A percentile compares a stretch with the other conserved stretches of the same genome.
Conservation (phyloP, 2,797 vertebrate species). For the Myiothlypis coronata region DNA sequence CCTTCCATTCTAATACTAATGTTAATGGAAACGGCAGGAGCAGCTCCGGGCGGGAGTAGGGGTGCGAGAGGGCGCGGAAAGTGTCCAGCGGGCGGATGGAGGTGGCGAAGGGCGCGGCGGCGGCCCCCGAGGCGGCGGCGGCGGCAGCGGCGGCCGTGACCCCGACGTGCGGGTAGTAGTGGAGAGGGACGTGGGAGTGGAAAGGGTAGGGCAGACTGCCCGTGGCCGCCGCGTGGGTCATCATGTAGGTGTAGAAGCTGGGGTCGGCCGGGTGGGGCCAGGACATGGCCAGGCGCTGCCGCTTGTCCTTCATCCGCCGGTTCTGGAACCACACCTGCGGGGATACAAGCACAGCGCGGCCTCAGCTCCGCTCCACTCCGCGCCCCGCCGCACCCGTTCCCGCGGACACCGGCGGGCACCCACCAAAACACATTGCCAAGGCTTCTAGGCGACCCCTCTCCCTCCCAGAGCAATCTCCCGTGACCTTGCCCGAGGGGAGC, state of each 20-base stretch:
- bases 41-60: conserved; percentile 92
- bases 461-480: not conserved
- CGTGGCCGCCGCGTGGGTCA: conserved; percentile 96
- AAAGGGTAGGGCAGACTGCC: conserved; percentile 97
- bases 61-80: conserved; percentile 94
- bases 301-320: conserved; percentile 96
- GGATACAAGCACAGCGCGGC: not conserved
- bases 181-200: conserved; percentile 96
- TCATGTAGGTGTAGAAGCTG: conserved; percentile 98
- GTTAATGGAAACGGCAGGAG: conserved; percentile 93
- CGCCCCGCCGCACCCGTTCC: not conserved
- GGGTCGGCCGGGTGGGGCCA: conserved; percentile 98
- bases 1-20: too few relatives aligned
- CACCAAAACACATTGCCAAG: not conserved
- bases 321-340: conserved; percentile 98
- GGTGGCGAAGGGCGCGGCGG: conserved; percentile 87
- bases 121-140: conserved; percentile 85
- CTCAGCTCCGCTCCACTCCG: not conserved
- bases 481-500: not conserved
- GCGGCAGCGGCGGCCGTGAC: conserved; percentile 92
- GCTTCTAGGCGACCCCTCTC: not conserved
- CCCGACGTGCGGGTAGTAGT: conserved; percentile 97
- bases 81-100: conserved; percentile 96
- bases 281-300: conserved; percentile 95
- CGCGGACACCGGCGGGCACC: not conserved